Percentiles rank a stretch among this genome's conserved stretches.
phyloP scores from a whole-genome alignment of 2,888 invertebrate species.

The Agrenia bidenticulata region DNA sequence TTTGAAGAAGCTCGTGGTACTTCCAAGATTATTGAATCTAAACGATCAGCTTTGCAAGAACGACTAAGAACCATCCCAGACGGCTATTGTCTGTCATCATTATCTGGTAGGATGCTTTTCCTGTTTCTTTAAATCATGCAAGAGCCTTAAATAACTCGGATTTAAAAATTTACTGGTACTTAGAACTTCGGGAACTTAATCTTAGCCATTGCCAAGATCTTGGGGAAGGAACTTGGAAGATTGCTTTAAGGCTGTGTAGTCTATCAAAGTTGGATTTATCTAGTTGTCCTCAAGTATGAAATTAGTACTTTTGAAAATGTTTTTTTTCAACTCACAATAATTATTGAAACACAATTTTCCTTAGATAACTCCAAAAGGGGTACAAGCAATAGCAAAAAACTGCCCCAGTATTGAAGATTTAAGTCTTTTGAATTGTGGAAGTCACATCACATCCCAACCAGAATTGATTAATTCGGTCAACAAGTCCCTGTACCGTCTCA shows the following conservation, averaged over 20 bases:
- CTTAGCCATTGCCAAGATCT: constrained; percentile 26
- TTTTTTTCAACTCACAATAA: not conserved
- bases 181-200: constrained; percentile 23
- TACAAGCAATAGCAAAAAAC: constrained; percentile 24
- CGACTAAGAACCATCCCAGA: not conserved
- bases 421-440: constrained; percentile 7
- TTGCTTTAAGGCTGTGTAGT: constrained; percentile 7
- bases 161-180: too few species aligned
- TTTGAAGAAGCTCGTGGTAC: too few species aligned
- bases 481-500: constrained; percentile 19
- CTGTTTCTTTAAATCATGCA: not conserved
- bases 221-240: constrained; percentile 19
- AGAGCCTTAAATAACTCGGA: too few species aligned
- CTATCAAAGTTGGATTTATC: constrained; percentile 25
- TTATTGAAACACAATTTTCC: not conserved
- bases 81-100: not conserved
- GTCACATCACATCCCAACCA: too few species aligned
- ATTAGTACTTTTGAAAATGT: too few species aligned
- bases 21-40: too few species aligned
- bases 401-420: constrained; percentile 31
- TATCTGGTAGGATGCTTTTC: constrained; percentile 6
- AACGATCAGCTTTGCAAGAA: not conserved
- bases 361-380: constrained; percentile 20
- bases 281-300: constrained; percentile 16
- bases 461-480: not conserved